Percentiles rank a stretch among this genome's conserved stretches.
Conservation (phyloP, 2,797 vertebrate species). For the Manis javanica region DNA sequence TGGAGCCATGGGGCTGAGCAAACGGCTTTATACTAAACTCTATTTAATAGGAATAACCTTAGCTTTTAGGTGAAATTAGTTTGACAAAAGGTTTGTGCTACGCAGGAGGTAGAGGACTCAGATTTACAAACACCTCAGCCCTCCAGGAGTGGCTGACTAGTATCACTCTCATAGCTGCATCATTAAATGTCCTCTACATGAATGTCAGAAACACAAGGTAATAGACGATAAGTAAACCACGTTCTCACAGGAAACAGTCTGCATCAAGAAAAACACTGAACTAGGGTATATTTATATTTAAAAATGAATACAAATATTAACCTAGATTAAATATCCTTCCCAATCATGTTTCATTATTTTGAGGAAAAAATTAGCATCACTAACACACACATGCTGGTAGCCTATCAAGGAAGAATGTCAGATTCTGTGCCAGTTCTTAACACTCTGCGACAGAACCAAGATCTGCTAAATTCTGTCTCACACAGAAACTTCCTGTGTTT, state of each 20-base stretch:
- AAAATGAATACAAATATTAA: not conserved
- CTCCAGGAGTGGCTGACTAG: not conserved
- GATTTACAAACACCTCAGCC: not conserved
- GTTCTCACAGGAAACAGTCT: not conserved
- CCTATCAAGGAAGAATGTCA: not conserved
- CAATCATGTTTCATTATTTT: not conserved
- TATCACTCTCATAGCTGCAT: accelerated
- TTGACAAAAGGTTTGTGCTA: not conserved
- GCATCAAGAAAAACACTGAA: not conserved
- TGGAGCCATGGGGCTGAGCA: not conserved
- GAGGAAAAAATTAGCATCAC: not conserved
- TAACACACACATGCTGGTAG: not conserved
- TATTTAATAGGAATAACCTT: not conserved
- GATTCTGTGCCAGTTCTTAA: not conserved
- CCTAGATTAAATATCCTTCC: not conserved
- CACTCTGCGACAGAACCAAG: accelerated
- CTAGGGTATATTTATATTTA: not conserved
- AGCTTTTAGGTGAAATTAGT: not conserved
- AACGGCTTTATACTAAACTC: not conserved
- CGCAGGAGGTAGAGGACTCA: not conserved
- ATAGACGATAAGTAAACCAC: not conserved
- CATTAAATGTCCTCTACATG: not conserved
- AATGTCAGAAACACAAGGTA: not conserved
- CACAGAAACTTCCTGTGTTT: too few relatives aligned
- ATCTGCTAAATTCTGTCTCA: not conserved